Conservation (phyloP, 2,888 invertebrate genomes). For the Thecophora atra region DNA sequence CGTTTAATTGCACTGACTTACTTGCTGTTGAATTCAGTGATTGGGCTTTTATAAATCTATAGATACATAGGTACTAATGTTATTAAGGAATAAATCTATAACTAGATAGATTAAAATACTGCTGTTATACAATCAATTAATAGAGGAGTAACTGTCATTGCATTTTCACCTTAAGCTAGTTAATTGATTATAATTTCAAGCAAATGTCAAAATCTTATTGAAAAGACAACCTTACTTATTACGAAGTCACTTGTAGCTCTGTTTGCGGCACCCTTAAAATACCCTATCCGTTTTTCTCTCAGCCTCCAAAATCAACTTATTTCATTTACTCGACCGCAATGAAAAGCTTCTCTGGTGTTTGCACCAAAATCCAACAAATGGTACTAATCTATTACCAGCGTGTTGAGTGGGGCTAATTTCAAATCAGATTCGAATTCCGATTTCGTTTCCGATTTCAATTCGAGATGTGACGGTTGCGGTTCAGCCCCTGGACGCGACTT, state of each 20-base stretch:
- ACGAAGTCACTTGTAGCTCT: not conserved
- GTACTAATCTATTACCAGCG: slow-evolving; percentile 61
- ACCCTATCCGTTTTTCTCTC: slow-evolving; percentile 19
- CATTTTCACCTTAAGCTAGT: too few relatives aligned
- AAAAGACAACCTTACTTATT: too few relatives aligned
- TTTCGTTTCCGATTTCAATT: not conserved
- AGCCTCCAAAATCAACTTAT: not conserved
- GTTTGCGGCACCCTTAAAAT: slow-evolving; percentile 29
- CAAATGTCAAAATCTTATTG: not conserved
- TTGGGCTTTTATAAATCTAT: too few relatives aligned
- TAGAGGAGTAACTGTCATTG: too few relatives aligned
- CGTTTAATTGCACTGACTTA: too few relatives aligned
- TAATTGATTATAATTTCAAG: too few relatives aligned
- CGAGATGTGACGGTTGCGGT: not conserved
- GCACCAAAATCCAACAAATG: slow-evolving; percentile 51
- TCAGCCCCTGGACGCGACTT: not conserved
- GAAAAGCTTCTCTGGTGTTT: slow-evolving; percentile 34
- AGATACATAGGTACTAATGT: too few relatives aligned
- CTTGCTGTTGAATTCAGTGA: too few relatives aligned
- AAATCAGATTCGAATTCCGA: slow-evolving; percentile 26
- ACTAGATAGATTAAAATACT: too few relatives aligned
- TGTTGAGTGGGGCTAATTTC: slow-evolving; percentile 48
- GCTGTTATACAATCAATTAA: too few relatives aligned
- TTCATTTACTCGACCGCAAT: slow-evolving; percentile 27
- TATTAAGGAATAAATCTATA: too few relatives aligned